phyloP scores from a whole-genome alignment of 2,888 invertebrate species.

The Dasysyrphus tricinctus region DNA sequence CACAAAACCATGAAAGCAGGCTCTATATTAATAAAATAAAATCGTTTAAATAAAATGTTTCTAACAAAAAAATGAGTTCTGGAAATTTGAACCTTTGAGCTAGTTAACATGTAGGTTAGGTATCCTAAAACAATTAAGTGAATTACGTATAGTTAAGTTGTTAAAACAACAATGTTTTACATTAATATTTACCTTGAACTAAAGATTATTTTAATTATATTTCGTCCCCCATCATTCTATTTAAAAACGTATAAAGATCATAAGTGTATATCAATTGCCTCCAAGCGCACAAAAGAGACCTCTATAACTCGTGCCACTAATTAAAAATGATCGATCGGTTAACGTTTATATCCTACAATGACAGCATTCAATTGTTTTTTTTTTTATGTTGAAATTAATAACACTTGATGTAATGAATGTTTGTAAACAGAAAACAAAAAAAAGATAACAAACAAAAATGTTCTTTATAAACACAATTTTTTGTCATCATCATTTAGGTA shows the following conservation, averaged over 20 bases:
- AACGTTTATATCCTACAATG: constrained; percentile 23
- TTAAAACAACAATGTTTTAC: constrained; percentile 19
- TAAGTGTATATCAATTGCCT: constrained; percentile 39
- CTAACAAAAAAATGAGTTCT: too few species aligned
- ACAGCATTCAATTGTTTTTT: constrained; percentile 15
- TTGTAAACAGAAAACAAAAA: constrained; percentile 40
- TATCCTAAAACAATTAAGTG: not conserved
- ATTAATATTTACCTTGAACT: constrained; percentile 51
- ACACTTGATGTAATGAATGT: constrained; percentile 19
- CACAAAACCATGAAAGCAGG: too few species aligned
- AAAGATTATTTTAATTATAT: constrained; percentile 13
- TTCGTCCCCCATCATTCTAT: not conserved
- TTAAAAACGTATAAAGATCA: not conserved
- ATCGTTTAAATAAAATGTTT: too few species aligned
- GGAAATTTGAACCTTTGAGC: too few species aligned
- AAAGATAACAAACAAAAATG: too few species aligned
- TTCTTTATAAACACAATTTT: not conserved
- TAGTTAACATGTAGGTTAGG: rapidly evolving
- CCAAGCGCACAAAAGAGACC: not conserved
- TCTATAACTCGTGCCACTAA: constrained; percentile 5
- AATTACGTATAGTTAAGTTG: not conserved
- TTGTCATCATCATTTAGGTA: not conserved
- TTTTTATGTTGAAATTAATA: too few species aligned
- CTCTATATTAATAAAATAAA: too few species aligned
- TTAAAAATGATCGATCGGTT: constrained; percentile 16